These are phyloP conservation scores for Anhinga rufa DNA, from an alignment of 2,113 vertebrate genomes.

Conservation along the genomic window DNA sequence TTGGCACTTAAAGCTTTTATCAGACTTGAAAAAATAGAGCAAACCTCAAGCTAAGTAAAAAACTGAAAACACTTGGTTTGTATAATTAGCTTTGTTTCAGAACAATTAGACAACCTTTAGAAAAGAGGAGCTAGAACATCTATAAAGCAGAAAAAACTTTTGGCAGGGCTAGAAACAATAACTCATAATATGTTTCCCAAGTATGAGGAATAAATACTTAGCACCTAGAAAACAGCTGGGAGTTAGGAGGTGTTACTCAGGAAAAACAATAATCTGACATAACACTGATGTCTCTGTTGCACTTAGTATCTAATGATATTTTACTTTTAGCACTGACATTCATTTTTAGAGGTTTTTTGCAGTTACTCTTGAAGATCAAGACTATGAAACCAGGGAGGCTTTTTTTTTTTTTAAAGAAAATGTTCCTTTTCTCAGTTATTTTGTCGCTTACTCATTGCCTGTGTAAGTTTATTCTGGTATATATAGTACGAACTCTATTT, in stretches of 20 bases:
- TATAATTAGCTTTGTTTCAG: not conserved
- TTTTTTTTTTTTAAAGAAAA: not conserved
- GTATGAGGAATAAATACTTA: not conserved
- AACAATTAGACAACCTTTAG: not conserved
- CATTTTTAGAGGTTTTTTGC: not conserved
- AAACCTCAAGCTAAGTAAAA: not conserved
- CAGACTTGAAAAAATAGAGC: not conserved
- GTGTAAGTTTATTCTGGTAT: not conserved
- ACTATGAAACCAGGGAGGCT: not conserved
- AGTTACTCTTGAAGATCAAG: not conserved
- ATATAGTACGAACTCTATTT: not conserved
- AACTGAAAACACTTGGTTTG: not conserved
- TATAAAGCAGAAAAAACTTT: not conserved
- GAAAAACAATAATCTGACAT: not conserved
- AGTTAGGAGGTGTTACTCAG: not conserved
- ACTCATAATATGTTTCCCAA: not conserved
- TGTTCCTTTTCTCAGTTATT: not conserved
- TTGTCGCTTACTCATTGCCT: not conserved
- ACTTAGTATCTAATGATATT: not conserved
- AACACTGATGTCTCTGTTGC: not conserved
- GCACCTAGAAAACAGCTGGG: not conserved
- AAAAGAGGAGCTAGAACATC: not conserved
- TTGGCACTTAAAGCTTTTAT: not conserved
- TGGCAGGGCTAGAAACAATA: not conserved
- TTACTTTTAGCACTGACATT: not conserved